Percentiles rank a stretch among this genome's conserved stretches.
Conservation (phyloP, 2,888 invertebrate genomes). For the Agonopterix subpropinquella region DNA sequence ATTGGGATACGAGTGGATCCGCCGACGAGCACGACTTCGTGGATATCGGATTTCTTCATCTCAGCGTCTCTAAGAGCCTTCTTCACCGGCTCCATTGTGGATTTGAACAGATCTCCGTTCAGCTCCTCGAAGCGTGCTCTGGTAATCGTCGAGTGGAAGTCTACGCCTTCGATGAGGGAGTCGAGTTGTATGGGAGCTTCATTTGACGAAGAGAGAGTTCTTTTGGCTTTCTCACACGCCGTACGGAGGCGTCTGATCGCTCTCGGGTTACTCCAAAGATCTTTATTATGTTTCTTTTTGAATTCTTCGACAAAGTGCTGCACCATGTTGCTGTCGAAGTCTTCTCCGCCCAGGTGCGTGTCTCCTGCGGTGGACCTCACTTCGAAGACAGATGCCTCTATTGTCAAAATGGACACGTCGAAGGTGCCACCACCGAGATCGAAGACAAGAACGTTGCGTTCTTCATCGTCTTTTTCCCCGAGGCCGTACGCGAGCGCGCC, state of each 20-base stretch:
- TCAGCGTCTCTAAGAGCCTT: conserved; percentile 83
- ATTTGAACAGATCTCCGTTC: conserved; percentile 79
- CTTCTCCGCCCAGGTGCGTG: conserved; percentile 83
- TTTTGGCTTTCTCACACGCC: conserved; percentile 82
- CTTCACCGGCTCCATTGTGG: conserved; percentile 82
- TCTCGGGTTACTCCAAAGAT: conserved; percentile 75
- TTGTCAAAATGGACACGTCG: conserved; percentile 86
- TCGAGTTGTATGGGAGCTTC: conserved; percentile 82
- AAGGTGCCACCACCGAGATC: conserved; percentile 78
- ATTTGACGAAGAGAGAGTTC: conserved; percentile 81
- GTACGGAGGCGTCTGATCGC: conserved; percentile 79
- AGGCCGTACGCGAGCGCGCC: conserved; percentile 80
- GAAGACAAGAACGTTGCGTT: conserved; percentile 72
- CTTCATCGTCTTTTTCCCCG: conserved; percentile 75
- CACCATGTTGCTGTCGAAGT: conserved; percentile 49
- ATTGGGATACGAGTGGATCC: conserved; percentile 86
- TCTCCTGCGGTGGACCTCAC: conserved; percentile 86
- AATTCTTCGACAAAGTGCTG: conserved; percentile 78
- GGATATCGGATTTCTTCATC: conserved; percentile 80
- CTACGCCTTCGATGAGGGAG: conserved; percentile 80
- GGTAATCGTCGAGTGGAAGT: conserved; percentile 78
- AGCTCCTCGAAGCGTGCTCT: conserved; percentile 83
- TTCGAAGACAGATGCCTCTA: conserved; percentile 83
- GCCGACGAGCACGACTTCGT: conserved; percentile 85
- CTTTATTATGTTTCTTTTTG: conserved; percentile 78